Evolutionary conservation across 64 coral and sea anemone genomes (phyloP).

Genomic region (Pocillopora damicornis): DNA sequence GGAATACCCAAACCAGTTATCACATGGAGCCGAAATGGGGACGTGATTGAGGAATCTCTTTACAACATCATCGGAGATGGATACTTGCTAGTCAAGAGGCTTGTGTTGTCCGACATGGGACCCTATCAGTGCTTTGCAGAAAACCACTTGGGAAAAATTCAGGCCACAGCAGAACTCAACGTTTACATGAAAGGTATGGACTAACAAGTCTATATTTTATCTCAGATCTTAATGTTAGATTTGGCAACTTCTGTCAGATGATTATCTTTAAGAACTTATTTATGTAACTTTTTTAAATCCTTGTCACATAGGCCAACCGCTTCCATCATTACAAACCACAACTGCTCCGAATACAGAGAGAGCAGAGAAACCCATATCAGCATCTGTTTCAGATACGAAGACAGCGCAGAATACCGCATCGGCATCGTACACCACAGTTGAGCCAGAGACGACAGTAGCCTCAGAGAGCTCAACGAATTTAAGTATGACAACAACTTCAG

Average conservation of each 20-base stretch:
- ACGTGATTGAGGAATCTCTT: neutral
- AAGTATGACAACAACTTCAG: neutral
- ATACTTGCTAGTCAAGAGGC: constrained; percentile 25
- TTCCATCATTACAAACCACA: neutral
- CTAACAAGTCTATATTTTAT: no score
- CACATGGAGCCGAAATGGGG: constrained; percentile 50
- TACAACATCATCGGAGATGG: constrained; percentile 35
- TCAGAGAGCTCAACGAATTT: neutral
- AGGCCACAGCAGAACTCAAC: constrained; percentile 59
- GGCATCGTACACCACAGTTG: no score
- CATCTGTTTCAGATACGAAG: no score
- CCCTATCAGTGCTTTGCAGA: constrained; percentile 72
- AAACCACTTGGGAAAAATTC: constrained; percentile 55
- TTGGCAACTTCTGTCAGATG: neutral
- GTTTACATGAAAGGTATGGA: constrained; percentile 61
- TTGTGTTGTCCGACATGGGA: constrained; percentile 50
- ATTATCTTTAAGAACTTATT: neutral
- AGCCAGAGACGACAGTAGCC: neutral
- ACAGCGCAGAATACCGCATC: no score
- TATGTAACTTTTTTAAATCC: neutral
- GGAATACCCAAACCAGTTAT: constrained; percentile 68
- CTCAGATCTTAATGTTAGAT: no score
- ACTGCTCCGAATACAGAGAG: neutral
- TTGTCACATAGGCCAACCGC: neutral
- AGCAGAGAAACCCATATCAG: neutral